Percentiles rank a stretch among this genome's conserved stretches.
These are phyloP conservation scores for Romanogobio albipinnatus DNA, from an alignment of 2,113 vertebrate species.

Conservation along the genomic window DNA sequence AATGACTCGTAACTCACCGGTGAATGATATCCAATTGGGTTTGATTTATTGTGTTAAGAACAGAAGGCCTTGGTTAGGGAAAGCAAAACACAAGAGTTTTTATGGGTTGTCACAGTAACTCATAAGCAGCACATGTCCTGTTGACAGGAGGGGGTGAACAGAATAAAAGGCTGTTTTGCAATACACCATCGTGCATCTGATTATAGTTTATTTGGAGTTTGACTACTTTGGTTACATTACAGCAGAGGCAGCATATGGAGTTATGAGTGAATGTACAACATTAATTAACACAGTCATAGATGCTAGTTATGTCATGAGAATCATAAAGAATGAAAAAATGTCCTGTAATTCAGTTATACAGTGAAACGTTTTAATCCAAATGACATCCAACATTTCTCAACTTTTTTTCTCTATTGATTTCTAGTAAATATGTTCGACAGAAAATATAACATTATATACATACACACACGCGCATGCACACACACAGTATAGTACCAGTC, in stretches of 20 bases:
- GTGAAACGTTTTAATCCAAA: background rate
- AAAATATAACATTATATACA: background rate
- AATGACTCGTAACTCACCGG: conserved; percentile 66
- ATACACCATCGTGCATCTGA: conserved; percentile 14
- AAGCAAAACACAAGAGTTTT: conserved; percentile 13
- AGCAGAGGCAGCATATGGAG: background rate
- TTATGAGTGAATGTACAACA: conserved; percentile 17
- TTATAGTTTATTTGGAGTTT: conserved; percentile 22
- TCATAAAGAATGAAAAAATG: too few relatives aligned
- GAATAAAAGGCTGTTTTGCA: conserved; percentile 16
- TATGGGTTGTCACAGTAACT: conserved; percentile 1
- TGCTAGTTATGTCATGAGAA: background rate
- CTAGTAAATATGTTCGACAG: background rate
- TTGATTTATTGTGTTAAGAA: conserved; percentile 31
- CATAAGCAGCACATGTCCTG: background rate
- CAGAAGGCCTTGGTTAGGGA: conserved; percentile 8
- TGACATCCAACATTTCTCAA: background rate
- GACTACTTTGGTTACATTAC: background rate
- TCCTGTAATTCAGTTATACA: too few relatives aligned
- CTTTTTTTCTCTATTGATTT: background rate
- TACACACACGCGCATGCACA: too few relatives aligned
- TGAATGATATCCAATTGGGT: conserved; percentile 22
- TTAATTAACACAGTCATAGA: background rate
- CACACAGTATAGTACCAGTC: too few relatives aligned
- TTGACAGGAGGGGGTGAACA: background rate